phyloP scores from a whole-genome alignment of 2,797 vertebrate species.

The Poeciliopsis paucimaculata region DNA sequence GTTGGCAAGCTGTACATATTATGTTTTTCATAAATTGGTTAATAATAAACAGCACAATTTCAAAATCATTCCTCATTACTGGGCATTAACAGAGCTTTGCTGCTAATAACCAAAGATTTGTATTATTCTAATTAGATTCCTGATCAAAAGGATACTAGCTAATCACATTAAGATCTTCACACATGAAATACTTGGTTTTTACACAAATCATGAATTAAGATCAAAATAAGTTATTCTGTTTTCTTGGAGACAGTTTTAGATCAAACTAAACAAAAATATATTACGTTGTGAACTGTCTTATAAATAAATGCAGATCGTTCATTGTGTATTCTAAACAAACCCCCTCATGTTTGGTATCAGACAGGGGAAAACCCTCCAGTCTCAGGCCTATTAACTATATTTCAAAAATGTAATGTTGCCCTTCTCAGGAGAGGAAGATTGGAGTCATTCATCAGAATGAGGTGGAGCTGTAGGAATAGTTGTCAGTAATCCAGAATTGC shows the following conservation, averaged over 20 bases:
- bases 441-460: constrained; percentile 61
- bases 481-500: constrained; percentile 60
- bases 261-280: neutral
- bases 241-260: neutral
- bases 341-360: constrained; percentile 19
- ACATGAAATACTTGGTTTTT: constrained; percentile 3
- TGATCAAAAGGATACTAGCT: neutral
- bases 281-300: constrained; percentile 4
- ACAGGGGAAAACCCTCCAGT: constrained; percentile 24
- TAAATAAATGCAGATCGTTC: constrained; percentile 1
- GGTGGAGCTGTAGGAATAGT: constrained; percentile 49
- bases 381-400: constrained; percentile 43
- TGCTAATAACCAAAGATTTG: neutral
- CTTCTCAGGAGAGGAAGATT: constrained; percentile 40
- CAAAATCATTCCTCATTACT: neutral
- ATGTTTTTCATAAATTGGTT: neutral
- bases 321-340: constrained; percentile 6
- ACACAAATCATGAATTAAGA: neutral
- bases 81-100: neutral
- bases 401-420: constrained; percentile 47
- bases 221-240: neutral
- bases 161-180: constrained; percentile 10
- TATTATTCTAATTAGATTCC: neutral
- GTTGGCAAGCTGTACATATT: neutral
- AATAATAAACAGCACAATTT: neutral